These are phyloP conservation scores for Macrochelys suwanniensis DNA, from an alignment of 2,797 vertebrate species.

Conservation along the genomic window DNA sequence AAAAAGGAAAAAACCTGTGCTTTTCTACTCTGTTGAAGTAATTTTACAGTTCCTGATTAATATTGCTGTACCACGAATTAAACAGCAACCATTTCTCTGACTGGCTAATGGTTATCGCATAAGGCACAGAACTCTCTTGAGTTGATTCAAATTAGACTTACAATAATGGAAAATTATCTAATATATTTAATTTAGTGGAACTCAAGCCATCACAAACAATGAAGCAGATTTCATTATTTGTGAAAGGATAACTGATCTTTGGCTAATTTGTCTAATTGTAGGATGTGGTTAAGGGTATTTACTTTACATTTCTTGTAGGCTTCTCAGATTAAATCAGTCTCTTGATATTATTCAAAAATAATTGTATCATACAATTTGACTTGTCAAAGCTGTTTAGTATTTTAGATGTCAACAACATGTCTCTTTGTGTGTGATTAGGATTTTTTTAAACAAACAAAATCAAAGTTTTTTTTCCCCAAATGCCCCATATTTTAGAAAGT, in stretches of 20 bases:
- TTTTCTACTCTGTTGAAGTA: background rate
- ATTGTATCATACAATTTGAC: background rate
- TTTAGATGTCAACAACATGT: background rate
- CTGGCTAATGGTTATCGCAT: background rate
- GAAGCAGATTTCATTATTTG: background rate
- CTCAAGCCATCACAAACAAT: background rate
- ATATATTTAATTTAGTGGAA: background rate
- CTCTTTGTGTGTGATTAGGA: background rate
- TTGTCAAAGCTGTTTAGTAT: background rate
- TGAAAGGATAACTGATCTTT: background rate
- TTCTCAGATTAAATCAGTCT: background rate
- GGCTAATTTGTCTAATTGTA: background rate
- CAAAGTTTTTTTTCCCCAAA: background rate
- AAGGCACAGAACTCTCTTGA: background rate
- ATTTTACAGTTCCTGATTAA: background rate
- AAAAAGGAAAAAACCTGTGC: background rate
- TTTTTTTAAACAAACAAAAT: background rate
- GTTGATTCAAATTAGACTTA: background rate
- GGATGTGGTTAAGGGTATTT: background rate
- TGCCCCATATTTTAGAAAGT: fast-evolving
- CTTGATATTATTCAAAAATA: background rate
- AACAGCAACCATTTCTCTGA: background rate
- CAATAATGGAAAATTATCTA: background rate
- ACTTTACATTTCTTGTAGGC: background rate
- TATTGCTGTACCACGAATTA: background rate